Evolutionary conservation across 2,888 invertebrate species (phyloP).

Genomic region (Nebria salina): DNA sequence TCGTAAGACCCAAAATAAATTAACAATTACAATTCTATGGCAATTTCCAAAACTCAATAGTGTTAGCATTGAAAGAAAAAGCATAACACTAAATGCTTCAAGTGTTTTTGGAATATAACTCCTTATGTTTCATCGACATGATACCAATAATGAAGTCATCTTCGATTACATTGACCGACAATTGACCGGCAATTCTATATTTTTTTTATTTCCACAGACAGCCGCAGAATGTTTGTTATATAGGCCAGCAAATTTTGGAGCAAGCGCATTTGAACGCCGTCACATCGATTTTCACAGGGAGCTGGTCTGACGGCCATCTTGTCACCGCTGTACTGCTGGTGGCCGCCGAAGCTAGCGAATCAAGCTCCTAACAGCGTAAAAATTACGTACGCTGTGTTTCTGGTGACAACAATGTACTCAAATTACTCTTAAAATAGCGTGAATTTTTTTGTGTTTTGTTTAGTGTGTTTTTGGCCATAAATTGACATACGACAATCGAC

Average conservation of each 20-base stretch:
- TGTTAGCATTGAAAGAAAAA: too few species aligned
- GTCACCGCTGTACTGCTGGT: conserved; percentile 49
- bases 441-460: background rate
- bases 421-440: background rate
- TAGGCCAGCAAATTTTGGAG: conserved; percentile 38
- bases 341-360: conserved; percentile 28
- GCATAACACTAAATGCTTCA: too few species aligned
- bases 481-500: background rate
- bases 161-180: background rate
- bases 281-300: conserved; percentile 60
- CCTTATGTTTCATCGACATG: background rate
- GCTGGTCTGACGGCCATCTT: conserved; percentile 59
- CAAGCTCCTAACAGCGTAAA: background rate
- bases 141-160: background rate
- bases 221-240: conserved; percentile 32
- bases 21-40: too few species aligned
- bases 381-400: conserved; percentile 7
- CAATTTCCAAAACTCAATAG: too few species aligned
- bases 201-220: conserved; percentile 7
- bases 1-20: too few species aligned
- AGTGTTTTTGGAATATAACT: too few species aligned
- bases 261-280: conserved; percentile 39
- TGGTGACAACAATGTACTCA: conserved; percentile 5
- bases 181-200: background rate
- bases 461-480: background rate